These are phyloP conservation scores for Magallana angulata DNA, from an alignment of 1,140 invertebrate species.

Conservation along the genomic window DNA sequence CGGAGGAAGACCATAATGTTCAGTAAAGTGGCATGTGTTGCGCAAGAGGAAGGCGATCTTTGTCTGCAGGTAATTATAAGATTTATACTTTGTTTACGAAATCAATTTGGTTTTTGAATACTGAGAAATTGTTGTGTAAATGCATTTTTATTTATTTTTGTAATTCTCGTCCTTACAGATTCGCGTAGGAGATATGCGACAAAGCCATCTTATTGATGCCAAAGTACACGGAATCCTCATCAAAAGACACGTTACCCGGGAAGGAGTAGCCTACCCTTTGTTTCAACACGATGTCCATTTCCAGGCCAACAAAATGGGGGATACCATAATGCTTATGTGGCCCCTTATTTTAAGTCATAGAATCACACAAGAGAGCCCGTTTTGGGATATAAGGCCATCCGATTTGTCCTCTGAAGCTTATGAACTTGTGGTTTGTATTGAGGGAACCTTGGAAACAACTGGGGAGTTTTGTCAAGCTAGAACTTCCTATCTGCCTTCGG, in stretches of 20 bases:
- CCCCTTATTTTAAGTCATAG: constrained; percentile 89
- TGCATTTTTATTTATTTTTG: not conserved
- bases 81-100: not conserved
- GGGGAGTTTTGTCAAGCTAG: constrained; percentile 80
- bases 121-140: not conserved
- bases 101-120: not conserved
- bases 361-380: constrained; percentile 90
- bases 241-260: constrained; percentile 69
- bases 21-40: constrained; percentile 76
- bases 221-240: constrained; percentile 85
- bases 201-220: constrained; percentile 74
- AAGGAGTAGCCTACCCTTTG: constrained; percentile 70
- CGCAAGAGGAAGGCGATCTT: constrained; percentile 87
- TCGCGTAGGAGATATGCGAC: constrained; percentile 77
- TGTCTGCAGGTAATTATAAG: constrained; percentile 82
- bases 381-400: constrained; percentile 91
- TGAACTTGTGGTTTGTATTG: constrained; percentile 96
- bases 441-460: constrained; percentile 84
- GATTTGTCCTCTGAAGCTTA: constrained; percentile 93
- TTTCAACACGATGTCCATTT: constrained; percentile 77
- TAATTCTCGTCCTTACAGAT: constrained; percentile 81
- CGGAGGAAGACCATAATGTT: constrained; percentile 77
- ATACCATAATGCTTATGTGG: constrained; percentile 96
- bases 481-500: constrained; percentile 80
- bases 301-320: constrained; percentile 90